Percentiles rank a stretch among this genome's conserved stretches.
These are phyloP conservation scores for Cyprinodon brontotheroides DNA, from an alignment of 2,113 vertebrate species.

Conservation along the genomic window DNA sequence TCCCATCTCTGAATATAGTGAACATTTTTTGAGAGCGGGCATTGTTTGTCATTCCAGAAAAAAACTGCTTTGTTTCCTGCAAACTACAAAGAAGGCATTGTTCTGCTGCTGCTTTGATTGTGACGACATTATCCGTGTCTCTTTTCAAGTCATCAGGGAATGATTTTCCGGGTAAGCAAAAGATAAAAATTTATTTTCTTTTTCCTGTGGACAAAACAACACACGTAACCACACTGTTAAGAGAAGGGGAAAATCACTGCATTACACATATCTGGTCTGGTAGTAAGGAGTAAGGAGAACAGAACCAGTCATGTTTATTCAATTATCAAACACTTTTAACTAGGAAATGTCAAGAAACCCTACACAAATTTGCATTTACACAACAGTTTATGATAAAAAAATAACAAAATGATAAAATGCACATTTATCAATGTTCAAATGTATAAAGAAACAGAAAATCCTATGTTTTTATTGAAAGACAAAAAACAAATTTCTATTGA, in stretches of 20 bases:
- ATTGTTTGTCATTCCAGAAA: constrained; percentile 26
- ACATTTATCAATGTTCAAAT: neutral
- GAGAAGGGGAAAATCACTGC: neutral
- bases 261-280: neutral
- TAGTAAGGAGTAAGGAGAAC: neutral
- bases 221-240: neutral
- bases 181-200: constrained; percentile 10
- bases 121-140: constrained; percentile 43
- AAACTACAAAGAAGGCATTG: constrained; percentile 53
- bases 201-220: neutral
- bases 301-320: neutral
- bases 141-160: constrained; percentile 19
- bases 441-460: neutral
- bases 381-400: no score
- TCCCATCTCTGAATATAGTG: no score
- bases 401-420: no score
- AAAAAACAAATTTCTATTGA: neutral
- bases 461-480: neutral
- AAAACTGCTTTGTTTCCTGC: constrained; percentile 23
- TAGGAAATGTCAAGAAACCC: neutral
- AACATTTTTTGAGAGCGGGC: constrained; percentile 9
- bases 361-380: neutral
- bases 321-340: neutral
- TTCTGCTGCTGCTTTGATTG: constrained; percentile 36
- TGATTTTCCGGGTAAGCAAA: constrained; percentile 30